Evolutionary conservation across 2,888 invertebrate species (phyloP), one percentile per base, ranked within the genome.

Genomic region (Steromphala cineraria): DNA sequence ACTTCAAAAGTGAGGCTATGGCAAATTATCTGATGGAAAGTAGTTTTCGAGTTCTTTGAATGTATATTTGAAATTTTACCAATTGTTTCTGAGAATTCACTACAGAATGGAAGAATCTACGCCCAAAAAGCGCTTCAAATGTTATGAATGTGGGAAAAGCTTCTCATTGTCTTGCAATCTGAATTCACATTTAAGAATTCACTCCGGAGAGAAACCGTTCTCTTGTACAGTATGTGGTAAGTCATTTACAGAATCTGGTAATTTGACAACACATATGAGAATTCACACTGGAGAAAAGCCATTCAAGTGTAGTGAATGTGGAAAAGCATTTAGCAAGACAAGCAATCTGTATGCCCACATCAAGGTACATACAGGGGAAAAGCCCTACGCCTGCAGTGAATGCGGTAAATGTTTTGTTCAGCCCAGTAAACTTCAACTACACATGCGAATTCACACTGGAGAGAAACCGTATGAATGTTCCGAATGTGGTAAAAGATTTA

Each of bases 381-480:
- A 36, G n/a, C 77, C 55, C 8, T 62, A 53, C 17, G 17, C 17
- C n/a, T 81, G 81, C n/a, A 24, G 53, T 28, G 31, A 67, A 8
- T 81, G 81, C 40, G 81, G 76, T 15, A 78, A 77, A 71, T 19
- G 36, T 31, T 81, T 81, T 31, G 15, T 78, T 3, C 81, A 78
- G 21, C 40, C 67, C 15, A 40, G 71, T 67, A n/a, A 67, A 46
- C 24, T 81, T 19, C 36, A 40, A 40, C n/a, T 46, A 17, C 81
- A 81, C 19, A 71, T n/a, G 55, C 24, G 77, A 15, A 53, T 53
- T 53, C 81, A 81, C 56, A 71, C 67, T 17, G 78, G 78, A 55
- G 55, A 53, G 19, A 71, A 74, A 36, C 71, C 71, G 3, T 74
- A 53, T 46, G 17, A 74, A 15, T 81, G 81, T 10, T 3, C 13